Evolutionary conservation across 2,797 vertebrate species (phyloP).

Genomic region (Artibeus lituratus): DNA sequence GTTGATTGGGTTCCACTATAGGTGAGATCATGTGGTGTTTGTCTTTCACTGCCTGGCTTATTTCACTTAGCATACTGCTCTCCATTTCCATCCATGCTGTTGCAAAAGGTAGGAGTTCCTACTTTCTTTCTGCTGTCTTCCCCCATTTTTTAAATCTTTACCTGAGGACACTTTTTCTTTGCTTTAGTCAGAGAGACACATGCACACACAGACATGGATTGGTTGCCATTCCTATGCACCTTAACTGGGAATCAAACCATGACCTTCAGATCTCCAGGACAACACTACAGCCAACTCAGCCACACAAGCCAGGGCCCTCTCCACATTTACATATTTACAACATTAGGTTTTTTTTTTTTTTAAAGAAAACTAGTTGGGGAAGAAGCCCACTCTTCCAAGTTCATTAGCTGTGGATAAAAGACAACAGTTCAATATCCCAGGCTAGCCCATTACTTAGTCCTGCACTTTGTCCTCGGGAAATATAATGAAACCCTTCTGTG

Average conservation of each 20-base stretch:
- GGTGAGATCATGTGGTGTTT: too few species aligned
- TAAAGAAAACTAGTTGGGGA: background rate
- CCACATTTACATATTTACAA: background rate
- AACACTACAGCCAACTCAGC: background rate
- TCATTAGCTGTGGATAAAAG: background rate
- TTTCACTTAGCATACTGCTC: too few species aligned
- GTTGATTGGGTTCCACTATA: too few species aligned
- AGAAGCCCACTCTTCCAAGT: background rate
- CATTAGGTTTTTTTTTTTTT: background rate
- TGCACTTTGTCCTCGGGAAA: background rate
- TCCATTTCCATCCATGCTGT: too few species aligned
- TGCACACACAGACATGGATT: background rate
- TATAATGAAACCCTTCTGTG: background rate
- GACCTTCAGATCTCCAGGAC: background rate
- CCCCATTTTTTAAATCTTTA: too few species aligned
- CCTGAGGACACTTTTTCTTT: background rate
- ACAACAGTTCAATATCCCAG: background rate
- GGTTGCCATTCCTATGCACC: background rate
- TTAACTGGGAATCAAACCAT: background rate
- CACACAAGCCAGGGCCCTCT: too few species aligned
- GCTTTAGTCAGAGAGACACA: background rate
- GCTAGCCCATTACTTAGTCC: background rate
- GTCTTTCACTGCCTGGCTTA: too few species aligned
- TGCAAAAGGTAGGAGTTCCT: too few species aligned
- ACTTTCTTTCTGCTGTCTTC: background rate